phyloP scores from a whole-genome alignment of 2,888 invertebrate genomes.

The Nemapogon koenigi region DNA sequence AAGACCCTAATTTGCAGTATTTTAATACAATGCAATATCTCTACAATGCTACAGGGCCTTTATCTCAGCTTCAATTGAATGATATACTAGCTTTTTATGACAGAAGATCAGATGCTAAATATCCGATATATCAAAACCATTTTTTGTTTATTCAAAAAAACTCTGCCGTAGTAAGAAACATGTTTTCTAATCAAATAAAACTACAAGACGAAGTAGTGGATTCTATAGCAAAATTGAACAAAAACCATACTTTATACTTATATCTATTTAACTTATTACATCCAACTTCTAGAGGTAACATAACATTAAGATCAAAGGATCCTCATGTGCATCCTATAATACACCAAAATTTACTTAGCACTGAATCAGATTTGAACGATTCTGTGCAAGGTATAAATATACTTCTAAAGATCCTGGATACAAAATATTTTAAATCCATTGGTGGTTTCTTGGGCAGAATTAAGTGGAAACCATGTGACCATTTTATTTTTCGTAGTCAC shows the following conservation, averaged over 20 bases:
- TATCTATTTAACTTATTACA: conserved; percentile 41
- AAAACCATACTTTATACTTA: conserved; percentile 28
- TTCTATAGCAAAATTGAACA: conserved; percentile 24
- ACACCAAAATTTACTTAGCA: conserved; percentile 67
- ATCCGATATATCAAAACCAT: conserved; percentile 34
- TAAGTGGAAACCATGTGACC: conserved; percentile 27
- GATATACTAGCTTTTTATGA: conserved; percentile 69
- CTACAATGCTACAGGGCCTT: conserved; percentile 51
- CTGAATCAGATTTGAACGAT: conserved; percentile 52
- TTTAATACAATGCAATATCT: conserved; percentile 50
- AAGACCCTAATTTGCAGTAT: conserved; percentile 20
- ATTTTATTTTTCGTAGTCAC: conserved; percentile 23
- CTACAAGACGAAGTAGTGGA: conserved; percentile 25
- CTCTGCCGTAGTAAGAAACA: conserved; percentile 35
- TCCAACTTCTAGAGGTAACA: conserved; percentile 57
- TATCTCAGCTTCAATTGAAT: conserved; percentile 51
- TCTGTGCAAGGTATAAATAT: conserved; percentile 29
- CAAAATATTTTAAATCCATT: conserved; percentile 28
- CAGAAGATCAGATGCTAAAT: conserved; percentile 28
- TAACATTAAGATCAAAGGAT: conserved; percentile 61
- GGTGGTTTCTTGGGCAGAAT: conserved; percentile 27
- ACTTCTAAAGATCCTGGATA: conserved; percentile 27
- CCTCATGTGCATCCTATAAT: conserved; percentile 67
- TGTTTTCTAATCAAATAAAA: conserved; percentile 15
- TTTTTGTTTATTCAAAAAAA: conserved; percentile 26